These are phyloP conservation scores for Gila orcuttii DNA, from an alignment of 2,113 vertebrate genomes.

Conservation along the genomic window DNA sequence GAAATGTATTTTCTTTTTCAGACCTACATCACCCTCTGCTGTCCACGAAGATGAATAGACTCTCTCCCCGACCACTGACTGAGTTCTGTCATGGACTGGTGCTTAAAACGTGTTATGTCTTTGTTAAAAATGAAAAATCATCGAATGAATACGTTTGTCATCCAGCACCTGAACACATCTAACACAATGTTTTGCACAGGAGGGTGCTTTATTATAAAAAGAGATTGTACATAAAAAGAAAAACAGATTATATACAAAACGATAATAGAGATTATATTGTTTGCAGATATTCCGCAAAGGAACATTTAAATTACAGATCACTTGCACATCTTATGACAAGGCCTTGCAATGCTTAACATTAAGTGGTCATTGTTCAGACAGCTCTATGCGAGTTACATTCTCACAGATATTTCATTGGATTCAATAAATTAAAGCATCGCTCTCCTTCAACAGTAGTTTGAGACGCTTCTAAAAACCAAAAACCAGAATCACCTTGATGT, in stretches of 20 bases:
- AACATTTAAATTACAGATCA: constrained; percentile 67
- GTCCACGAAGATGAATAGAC: not conserved
- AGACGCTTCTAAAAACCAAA: constrained; percentile 56
- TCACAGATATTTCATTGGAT: constrained; percentile 65
- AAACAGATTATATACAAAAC: constrained; percentile 79
- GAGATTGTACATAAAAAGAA: constrained; percentile 83
- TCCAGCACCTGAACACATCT: not conserved
- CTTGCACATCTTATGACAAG: constrained; percentile 62
- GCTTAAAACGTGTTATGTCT: not conserved
- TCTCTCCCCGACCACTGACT: not conserved
- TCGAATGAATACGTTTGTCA: not conserved
- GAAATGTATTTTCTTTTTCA: not conserved
- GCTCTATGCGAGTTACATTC: constrained; percentile 67
- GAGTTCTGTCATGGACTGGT: too few species aligned
- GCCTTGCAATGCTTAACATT: constrained; percentile 70
- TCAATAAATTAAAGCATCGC: constrained; percentile 70
- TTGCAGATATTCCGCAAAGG: constrained; percentile 60
- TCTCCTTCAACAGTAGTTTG: constrained; percentile 59
- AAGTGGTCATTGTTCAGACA: constrained; percentile 71
- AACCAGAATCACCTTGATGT: constrained; percentile 36
- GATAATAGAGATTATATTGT: constrained; percentile 67
- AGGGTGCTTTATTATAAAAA: constrained; percentile 85
- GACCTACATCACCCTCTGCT: constrained; percentile 25
- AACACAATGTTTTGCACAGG: constrained; percentile 57
- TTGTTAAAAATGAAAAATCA: not conserved